Percentiles rank a stretch among this genome's conserved stretches.
phyloP scores from a whole-genome alignment of 2,888 invertebrate genomes.

The Plagiodera versicolora region DNA sequence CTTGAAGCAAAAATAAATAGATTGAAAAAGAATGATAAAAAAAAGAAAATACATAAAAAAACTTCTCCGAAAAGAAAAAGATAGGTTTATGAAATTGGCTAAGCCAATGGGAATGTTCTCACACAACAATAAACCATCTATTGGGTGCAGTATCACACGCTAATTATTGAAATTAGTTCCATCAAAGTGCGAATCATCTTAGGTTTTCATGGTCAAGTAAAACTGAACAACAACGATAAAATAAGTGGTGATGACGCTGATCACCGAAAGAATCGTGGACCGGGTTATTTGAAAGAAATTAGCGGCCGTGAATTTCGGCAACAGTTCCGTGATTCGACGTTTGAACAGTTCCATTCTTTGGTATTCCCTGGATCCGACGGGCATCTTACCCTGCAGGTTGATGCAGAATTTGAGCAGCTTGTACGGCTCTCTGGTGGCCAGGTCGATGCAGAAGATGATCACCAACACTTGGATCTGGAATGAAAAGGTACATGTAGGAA shows the following conservation, averaged over 20 bases:
- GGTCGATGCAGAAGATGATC: not conserved
- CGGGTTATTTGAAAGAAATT: constrained; percentile 5
- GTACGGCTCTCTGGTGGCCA: not conserved
- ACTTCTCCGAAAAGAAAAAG: too few species aligned
- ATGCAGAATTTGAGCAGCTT: not conserved
- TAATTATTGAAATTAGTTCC: too few species aligned
- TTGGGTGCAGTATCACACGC: too few species aligned
- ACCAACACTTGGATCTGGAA: not conserved
- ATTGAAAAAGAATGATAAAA: too few species aligned
- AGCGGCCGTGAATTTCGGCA: constrained; percentile 4
- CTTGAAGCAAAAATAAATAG: too few species aligned
- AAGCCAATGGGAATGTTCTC: too few species aligned
- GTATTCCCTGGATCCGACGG: not conserved
- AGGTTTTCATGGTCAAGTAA: not conserved
- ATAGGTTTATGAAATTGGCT: too few species aligned
- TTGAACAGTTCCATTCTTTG: not conserved
- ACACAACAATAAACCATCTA: too few species aligned
- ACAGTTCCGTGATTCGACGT: not conserved
- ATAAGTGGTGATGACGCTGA: constrained; percentile 12
- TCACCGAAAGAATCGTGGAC: constrained; percentile 1
- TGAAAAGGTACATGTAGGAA: too few species aligned
- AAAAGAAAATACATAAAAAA: too few species aligned
- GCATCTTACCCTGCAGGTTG: not conserved
- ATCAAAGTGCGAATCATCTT: too few species aligned
- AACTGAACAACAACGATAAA: constrained; percentile 4